phyloP scores from a whole-genome alignment of 2,888 invertebrate species.

The Notodonta dromedarius region DNA sequence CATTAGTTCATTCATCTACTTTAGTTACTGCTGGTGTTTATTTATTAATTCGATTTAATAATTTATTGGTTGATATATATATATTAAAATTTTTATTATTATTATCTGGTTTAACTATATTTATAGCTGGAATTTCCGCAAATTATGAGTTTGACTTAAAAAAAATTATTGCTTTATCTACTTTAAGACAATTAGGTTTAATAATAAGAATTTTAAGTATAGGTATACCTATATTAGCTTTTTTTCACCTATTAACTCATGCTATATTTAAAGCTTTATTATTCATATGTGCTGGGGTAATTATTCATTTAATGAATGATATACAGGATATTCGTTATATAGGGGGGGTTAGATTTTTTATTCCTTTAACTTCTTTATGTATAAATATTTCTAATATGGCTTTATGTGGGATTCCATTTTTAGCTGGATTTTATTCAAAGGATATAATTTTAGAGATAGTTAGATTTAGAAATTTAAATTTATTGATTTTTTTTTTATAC shows the following conservation, averaged over 20 bases:
- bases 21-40: conserved; percentile 91
- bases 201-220: conserved; percentile 87
- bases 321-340: conserved; percentile 88
- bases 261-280: conserved; percentile 90
- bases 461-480: conserved; percentile 79
- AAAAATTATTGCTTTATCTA: conserved; percentile 91
- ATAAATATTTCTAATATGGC: conserved; percentile 85
- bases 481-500: conserved; percentile 80
- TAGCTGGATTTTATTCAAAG: conserved; percentile 87
- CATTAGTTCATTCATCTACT: conserved; percentile 90
- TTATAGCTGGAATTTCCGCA: conserved; percentile 84
- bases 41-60: conserved; percentile 88
- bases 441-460: conserved; percentile 86
- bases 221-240: conserved; percentile 82
- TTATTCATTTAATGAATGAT: conserved; percentile 87
- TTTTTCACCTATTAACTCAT: conserved; percentile 90
- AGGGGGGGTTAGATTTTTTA: conserved; percentile 72
- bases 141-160: conserved; percentile 89
- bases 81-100: conserved; percentile 80
- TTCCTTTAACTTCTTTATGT: conserved; percentile 81
- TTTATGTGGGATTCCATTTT: conserved; percentile 86
- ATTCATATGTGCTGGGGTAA: conserved; percentile 88
- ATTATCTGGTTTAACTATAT: conserved; percentile 84
- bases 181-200: conserved; percentile 89
- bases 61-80: conserved; percentile 66